These are phyloP conservation scores for Zingel zingel DNA, from an alignment of 2,113 vertebrate genomes.

Conservation along the genomic window DNA sequence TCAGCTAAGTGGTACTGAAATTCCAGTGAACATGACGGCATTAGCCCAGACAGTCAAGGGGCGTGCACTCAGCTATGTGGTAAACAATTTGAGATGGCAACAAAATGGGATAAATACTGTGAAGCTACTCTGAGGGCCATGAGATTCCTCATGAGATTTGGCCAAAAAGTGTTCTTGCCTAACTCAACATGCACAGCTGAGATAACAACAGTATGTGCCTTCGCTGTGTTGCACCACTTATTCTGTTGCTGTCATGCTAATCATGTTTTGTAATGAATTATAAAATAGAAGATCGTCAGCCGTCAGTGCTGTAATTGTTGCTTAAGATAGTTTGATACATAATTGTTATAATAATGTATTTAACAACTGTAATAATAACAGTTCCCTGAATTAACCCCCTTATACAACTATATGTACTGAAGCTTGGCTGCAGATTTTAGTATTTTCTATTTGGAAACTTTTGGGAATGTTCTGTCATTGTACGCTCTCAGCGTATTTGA, in stretches of 20 bases:
- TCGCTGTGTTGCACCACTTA: no score
- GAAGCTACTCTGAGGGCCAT: neutral
- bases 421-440: neutral
- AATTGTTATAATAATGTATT: neutral
- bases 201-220: no score
- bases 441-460: no score
- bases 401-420: neutral
- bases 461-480: neutral
- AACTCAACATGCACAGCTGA: no score
- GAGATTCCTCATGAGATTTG: neutral
- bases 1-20: neutral
- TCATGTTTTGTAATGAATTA: neutral
- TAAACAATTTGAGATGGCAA: neutral
- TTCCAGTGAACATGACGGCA: neutral
- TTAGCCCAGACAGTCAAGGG: neutral
- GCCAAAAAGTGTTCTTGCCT: no score
- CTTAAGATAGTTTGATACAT: neutral
- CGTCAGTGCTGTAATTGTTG: neutral
- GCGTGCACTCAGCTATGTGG: neutral
- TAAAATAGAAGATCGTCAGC: neutral
- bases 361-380: neutral
- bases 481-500: neutral
- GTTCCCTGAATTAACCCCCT: neutral
- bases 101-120: conserved; percentile 2
- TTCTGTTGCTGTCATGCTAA: neutral